Evolutionary conservation across 2,797 vertebrate genomes (phyloP), one percentile per base, ranked within the genome.

Genomic region (Lithobates pipiens): DNA sequence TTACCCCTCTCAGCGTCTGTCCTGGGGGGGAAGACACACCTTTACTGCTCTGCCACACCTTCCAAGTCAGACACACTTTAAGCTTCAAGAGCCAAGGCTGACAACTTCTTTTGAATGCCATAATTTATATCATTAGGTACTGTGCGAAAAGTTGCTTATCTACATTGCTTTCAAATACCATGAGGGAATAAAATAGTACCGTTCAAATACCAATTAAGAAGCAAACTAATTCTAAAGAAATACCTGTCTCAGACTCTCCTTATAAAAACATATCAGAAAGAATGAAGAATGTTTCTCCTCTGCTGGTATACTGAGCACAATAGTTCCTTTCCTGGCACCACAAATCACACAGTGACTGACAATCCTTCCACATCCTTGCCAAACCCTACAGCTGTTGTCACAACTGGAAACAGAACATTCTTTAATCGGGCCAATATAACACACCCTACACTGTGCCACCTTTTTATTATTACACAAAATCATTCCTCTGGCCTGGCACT

Each of bases 1-100:
- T 83, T 81, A 71, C 71, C 75, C 80, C 80, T 77, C 36, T 44
- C 70, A 69, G 81, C 85, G 81, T 83, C 85, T 83, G 77, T 73
- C 85, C 85, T 63, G 76, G 27, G 76, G 85, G 6, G 5, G 68
- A 65, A 63, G 61, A 50, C 76, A 83, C 85, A 83, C 85, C 80
- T 77, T 72, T 34, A 18, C 67, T 75, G 34, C 0, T 34, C 23
- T 65, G n/a, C 57, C 75, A 32, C 80, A 57, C 75, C 75, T 39
- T 72, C 46, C 36, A 44, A 72, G 21, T 50, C 72, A 76, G 73
- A 82, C 78, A 76, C 27, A 13, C 50, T 82, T 36, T 65, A 86
- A 71, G 69, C 68, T 46, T 61, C 23, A 39, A 42, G 25, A 72
- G 70, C 23, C n/a, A 71, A 9, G 44, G 46, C 74, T 68, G 57